Base-by-base conservation (phyloP, 53 echinoderm and acorn worm species). In the Temnopleurus reevesii region DNA sequence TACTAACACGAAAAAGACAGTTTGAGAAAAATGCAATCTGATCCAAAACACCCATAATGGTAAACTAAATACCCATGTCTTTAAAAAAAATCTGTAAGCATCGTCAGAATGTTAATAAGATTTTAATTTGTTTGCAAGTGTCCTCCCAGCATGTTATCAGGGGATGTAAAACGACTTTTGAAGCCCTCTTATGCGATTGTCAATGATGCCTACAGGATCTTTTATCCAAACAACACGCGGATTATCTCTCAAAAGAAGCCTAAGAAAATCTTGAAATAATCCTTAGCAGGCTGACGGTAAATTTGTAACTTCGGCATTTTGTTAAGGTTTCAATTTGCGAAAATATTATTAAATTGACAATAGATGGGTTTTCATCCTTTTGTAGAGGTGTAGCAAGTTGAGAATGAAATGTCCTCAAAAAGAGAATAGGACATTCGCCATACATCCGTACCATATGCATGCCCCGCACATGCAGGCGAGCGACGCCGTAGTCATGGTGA, bases 401-500 rank as follows among this genome's bases (percentile, higher is more conserved):
- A 3, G 41, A 38, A 41, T 38, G 6, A 38, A n/a, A 38, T n/a
- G 18, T 19, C 18, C 41, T 1, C 9, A 41, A 41, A 66, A 38
- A n/a, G 41, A 4, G 3, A 7, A 12, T 34, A 0, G n/a, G 12
- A 3, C 12, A 61, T 19, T 66, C 21, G 38, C 66, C 4, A 0
- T 58, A 4, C 5, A n/a, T n/a, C 1, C 7, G 38, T 41, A 38
- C 66, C 2, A 8, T n/a, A n/a, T 27, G 19, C 13, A 0, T 26
- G 58, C 58, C 27, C 58, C 58, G 12, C 60, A 35, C 24, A 15
- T 55, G 36, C 56, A 47, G 41, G 12, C 31, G 71, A 58, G 46
- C 35, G 85, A 87, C 87, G 87, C 87, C 47, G 87, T 87, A 2
- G 19, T 71, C 71, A 51, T 66, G 45, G 87, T 8, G 53, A 87